Evolutionary conservation across 2,113 vertebrate species (phyloP).

Genomic region (Pedetes capensis): DNA sequence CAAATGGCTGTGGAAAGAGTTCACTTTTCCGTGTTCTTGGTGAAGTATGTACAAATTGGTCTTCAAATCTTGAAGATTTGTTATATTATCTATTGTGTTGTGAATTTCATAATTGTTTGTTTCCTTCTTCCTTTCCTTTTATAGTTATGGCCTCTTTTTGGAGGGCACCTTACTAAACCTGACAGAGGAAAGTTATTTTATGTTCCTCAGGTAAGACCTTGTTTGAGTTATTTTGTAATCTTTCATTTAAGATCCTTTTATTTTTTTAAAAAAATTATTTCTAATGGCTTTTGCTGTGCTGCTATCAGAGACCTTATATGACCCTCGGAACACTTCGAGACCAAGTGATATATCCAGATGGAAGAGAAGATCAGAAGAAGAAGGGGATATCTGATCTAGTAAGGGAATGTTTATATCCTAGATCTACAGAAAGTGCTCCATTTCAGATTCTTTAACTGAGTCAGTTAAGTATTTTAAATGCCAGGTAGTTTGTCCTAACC

Average conservation of each 20-base stretch:
- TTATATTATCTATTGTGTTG: background rate
- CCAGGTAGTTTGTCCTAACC: background rate
- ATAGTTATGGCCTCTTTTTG: constrained; percentile 97
- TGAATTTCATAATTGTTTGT: background rate
- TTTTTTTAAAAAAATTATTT: constrained; percentile 28
- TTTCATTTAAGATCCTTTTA: background rate
- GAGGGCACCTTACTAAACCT: constrained; percentile 95
- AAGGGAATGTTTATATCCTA: constrained; percentile 16
- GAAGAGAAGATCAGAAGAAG: constrained; percentile 90
- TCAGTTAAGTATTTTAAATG: constrained; percentile 6
- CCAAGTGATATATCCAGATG: constrained; percentile 98
- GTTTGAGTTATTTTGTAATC: constrained; percentile 41
- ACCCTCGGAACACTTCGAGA: constrained; percentile 96
- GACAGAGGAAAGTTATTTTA: constrained; percentile 98
- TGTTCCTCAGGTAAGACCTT: constrained; percentile 93
- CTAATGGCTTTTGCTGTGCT: background rate
- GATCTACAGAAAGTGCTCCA: background rate
- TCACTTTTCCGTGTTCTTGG: constrained; percentile 97
- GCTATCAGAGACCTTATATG: constrained; percentile 96
- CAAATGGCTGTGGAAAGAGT: constrained; percentile 98
- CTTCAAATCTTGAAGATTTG: background rate
- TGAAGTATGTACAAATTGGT: constrained; percentile 86
- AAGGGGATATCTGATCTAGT: constrained; percentile 96
- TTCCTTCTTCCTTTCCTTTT: background rate
- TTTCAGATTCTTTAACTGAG: constrained; percentile 14